These are phyloP conservation scores for Guaruba guarouba DNA, from an alignment of 2,113 vertebrate genomes.

Conservation along the genomic window DNA sequence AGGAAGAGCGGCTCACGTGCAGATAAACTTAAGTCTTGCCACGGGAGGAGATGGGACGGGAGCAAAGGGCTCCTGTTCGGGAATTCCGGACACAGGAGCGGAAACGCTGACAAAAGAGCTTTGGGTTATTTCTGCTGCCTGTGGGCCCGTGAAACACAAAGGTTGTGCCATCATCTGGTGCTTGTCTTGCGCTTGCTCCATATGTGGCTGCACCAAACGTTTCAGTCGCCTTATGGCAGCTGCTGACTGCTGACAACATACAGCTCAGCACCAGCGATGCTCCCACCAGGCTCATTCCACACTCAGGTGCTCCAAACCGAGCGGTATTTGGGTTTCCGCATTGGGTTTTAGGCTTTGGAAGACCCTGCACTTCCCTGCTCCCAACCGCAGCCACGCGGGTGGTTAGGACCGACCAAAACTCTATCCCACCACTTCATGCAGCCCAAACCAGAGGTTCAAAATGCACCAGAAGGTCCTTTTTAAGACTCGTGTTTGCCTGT, in stretches of 20 bases:
- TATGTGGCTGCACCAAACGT: neutral
- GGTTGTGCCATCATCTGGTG: neutral
- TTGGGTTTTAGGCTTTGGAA: neutral
- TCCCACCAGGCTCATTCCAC: neutral
- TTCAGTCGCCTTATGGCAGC: neutral
- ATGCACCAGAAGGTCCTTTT: neutral
- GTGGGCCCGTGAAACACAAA: neutral
- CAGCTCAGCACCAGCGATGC: neutral
- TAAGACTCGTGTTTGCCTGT: neutral
- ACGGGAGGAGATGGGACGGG: fast-evolving
- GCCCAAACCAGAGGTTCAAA: neutral
- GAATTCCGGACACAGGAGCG: neutral
- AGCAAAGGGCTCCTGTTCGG: neutral
- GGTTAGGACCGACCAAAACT: neutral
- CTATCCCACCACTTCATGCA: neutral
- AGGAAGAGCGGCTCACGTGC: neutral
- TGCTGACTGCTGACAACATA: neutral
- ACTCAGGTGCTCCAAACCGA: neutral
- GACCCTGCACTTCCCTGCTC: neutral
- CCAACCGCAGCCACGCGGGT: neutral
- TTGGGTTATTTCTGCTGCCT: neutral
- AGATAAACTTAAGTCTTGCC: neutral
- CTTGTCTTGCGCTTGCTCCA: neutral
- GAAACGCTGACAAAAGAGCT: neutral
- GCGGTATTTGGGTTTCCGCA: neutral